Conservation (phyloP, 2,797 vertebrate species). For the Orientallactaga sibirica region DNA sequence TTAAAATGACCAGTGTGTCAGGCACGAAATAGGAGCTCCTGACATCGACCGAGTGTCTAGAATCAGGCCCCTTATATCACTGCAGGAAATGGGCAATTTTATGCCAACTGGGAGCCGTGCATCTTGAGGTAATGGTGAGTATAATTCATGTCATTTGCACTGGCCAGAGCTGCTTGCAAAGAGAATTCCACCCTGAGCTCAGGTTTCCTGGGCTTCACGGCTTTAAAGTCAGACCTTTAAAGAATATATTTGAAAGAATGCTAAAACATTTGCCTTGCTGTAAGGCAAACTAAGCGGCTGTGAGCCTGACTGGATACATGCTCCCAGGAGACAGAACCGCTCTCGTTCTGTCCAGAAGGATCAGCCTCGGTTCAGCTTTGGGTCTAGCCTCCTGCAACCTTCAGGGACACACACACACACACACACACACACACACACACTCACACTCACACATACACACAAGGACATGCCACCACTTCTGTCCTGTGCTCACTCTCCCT, state of each 20-base stretch:
- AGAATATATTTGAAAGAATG: conserved; percentile 59
- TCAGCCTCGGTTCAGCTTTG: neutral
- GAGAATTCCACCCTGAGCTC: conserved; percentile 59
- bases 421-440: too few relatives aligned
- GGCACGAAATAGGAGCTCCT: conserved; percentile 18
- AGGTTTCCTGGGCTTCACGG: conserved; percentile 43
- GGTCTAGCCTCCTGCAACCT: too few relatives aligned
- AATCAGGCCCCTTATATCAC: conserved; percentile 58
- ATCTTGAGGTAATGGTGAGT: conserved; percentile 73
- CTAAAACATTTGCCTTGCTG: conserved; percentile 8
- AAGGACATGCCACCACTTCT: too few relatives aligned
- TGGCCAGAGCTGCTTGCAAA: conserved; percentile 42
- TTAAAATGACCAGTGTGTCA: conserved; percentile 41
- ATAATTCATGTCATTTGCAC: conserved; percentile 71
- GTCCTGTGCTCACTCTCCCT: neutral
- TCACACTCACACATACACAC: neutral
- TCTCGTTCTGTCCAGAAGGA: neutral
- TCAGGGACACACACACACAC: neutral
- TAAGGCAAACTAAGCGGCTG: neutral
- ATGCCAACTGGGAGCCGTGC: conserved; percentile 64
- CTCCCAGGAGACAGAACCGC: neutral
- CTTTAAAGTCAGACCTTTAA: conserved; percentile 52
- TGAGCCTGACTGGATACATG: neutral
- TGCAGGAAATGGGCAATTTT: conserved; percentile 76
- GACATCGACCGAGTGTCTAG: neutral